Percentiles rank a stretch among this genome's conserved stretches.
phyloP scores from a whole-genome alignment of 2,888 invertebrate species.

The Adelphocoris suturalis region DNA sequence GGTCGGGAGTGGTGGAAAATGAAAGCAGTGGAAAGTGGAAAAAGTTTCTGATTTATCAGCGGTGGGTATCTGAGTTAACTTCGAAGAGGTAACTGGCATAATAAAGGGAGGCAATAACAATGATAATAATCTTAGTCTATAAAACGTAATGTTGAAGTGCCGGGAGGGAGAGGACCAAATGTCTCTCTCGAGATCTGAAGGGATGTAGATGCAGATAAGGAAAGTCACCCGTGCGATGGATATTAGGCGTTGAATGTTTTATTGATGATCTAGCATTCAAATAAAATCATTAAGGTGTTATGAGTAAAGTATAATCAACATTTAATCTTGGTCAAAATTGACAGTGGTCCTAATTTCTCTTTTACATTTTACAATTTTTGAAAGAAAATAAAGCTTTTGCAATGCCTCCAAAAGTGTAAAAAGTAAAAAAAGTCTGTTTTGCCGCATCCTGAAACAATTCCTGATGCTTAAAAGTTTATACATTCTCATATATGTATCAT shows the following conservation, averaged over 20 bases:
- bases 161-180: conserved; percentile 31
- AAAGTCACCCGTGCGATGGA: neutral
- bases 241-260: conserved; percentile 43
- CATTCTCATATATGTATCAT: too few species aligned
- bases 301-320: neutral
- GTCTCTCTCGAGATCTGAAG: conserved; percentile 14
- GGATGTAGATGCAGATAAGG: neutral
- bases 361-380: too few species aligned
- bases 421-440: too few species aligned
- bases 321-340: neutral
- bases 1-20: conserved; percentile 44
- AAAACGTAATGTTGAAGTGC: conserved; percentile 57
- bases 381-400: too few species aligned
- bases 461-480: too few species aligned
- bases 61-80: conserved; percentile 50
- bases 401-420: too few species aligned
- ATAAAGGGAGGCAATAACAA: conserved; percentile 55
- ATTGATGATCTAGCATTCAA: neutral
- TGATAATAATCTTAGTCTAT: conserved; percentile 52
- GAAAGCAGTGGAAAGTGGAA: conserved; percentile 60
- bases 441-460: too few species aligned
- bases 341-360: too few species aligned
- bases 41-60: conserved; percentile 59
- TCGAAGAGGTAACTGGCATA: conserved; percentile 53
- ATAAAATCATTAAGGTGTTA: conserved; percentile 1